Evolutionary conservation across 2,113 vertebrate genomes (phyloP), one percentile per base, ranked within the genome.

Genomic region (Motacilla alba): DNA sequence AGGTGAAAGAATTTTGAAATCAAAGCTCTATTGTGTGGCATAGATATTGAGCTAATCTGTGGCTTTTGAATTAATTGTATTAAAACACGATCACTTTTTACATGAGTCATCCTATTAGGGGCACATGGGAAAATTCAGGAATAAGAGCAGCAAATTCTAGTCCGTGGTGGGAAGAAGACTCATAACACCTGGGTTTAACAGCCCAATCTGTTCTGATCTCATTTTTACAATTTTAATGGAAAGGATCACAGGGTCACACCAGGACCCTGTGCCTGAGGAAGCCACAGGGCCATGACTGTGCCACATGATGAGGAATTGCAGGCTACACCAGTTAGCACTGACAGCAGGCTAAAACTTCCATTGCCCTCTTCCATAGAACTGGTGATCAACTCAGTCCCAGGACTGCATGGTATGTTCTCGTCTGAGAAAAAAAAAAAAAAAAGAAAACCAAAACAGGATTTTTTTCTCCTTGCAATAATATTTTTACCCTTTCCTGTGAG

Each of bases 401-500:
- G 33, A 82, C 41, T 80, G 62, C 15, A 69, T 76, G 60, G 50
- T 83, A n/a, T 60, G 43, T 67, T 62, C 79, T 92, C 62, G 43
- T 93, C 56, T 15, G 86, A 88, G 78, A 79, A 95, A 96, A 82
- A 30, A 47, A 30, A 11, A 13, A 28, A 9, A 13, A 28, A 27
- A 30, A 52, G 43, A 7, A 18, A 52, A 28, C 11, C 16, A 39
- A 7, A 28, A 5, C 4, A 5, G 46, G 22, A 35, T 80, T 90
- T 80, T 80, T 95, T 95, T 83, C 39, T 94, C 81, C 80, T 93
- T 96, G 74, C 47, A 96, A 46, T 90, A 90, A 80, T 93, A 77
- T 93, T 92, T 96, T 96, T 95, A 91, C 69, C 39, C 72, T 91
- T 94, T 74, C 55, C 76, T 93, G 33, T 73, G 76, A 93, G 91